Percentiles rank a stretch among this genome's conserved stretches.
Evolutionary conservation across 2,888 invertebrate genomes (phyloP).

Genomic region (Acleris holmiana): DNA sequence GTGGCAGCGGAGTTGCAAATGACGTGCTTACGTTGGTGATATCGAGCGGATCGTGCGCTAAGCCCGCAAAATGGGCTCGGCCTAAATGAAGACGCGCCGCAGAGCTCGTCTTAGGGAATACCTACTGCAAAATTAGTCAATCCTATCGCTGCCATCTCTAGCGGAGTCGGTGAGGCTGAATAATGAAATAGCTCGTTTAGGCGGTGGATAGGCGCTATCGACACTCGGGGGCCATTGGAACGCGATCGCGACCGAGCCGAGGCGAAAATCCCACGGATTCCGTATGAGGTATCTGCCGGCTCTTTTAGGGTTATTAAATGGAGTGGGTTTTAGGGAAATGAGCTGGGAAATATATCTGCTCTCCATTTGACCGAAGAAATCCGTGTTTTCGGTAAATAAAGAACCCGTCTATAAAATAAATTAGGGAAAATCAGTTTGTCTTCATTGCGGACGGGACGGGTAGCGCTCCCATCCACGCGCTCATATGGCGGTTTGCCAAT

Average conservation of each 20-base stretch:
- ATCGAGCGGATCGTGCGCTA: slow-evolving; percentile 66
- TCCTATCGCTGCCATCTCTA: slow-evolving; percentile 74
- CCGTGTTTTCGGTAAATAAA: slow-evolving; percentile 70
- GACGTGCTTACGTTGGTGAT: slow-evolving; percentile 72
- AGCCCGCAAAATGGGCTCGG: slow-evolving; percentile 68
- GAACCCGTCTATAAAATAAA: slow-evolving; percentile 68
- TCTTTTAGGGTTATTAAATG: slow-evolving; percentile 80
- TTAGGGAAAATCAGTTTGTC: slow-evolving; percentile 70
- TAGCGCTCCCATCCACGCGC: slow-evolving; percentile 54
- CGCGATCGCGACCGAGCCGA: slow-evolving; percentile 59
- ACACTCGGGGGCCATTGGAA: slow-evolving; percentile 59
- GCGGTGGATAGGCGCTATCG: slow-evolving; percentile 67
- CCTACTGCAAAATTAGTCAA: slow-evolving; percentile 75
- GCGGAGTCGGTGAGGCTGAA: slow-evolving; percentile 69
- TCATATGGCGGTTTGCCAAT: slow-evolving; percentile 70
- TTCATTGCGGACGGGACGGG: slow-evolving; percentile 58
- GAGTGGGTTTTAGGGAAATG: slow-evolving; percentile 82
- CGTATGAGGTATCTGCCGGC: slow-evolving; percentile 75
- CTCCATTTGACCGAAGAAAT: slow-evolving; percentile 63
- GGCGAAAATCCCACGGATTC: slow-evolving; percentile 77
- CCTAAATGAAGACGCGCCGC: slow-evolving; percentile 70
- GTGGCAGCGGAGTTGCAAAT: slow-evolving; percentile 64
- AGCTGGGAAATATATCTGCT: slow-evolving; percentile 71
- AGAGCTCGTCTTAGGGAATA: slow-evolving; percentile 63
- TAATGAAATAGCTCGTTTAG: slow-evolving; percentile 80